Evolutionary conservation across 2,113 vertebrate species (phyloP).

Genomic region (Oryzias javanicus): DNA sequence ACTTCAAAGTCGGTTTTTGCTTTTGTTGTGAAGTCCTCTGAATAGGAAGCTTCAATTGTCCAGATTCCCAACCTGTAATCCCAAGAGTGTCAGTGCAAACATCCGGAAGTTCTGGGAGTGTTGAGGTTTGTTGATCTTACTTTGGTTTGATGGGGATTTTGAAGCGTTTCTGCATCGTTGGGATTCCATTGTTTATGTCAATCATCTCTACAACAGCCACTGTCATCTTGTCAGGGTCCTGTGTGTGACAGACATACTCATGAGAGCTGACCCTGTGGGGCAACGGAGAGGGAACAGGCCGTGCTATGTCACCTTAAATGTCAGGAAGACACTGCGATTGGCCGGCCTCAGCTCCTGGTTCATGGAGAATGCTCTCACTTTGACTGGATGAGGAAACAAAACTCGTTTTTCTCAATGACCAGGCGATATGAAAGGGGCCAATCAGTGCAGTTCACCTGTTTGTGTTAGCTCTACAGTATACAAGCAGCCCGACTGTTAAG

Average conservation of each 20-base stretch:
- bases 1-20: slow-evolving; percentile 84
- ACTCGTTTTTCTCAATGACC: no score
- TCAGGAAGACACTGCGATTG: slow-evolving; percentile 79
- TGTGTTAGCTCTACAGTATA: no score
- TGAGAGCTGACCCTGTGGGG: neutral
- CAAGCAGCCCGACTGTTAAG: no score
- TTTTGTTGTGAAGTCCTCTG: slow-evolving; percentile 80
- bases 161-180: slow-evolving; percentile 87
- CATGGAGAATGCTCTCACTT: slow-evolving; percentile 84
- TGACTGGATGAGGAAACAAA: slow-evolving; percentile 38
- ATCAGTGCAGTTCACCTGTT: no score
- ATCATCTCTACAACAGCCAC: slow-evolving; percentile 84
- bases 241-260: slow-evolving; percentile 6
- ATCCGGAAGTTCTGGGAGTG: fast-evolving
- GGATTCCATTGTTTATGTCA: slow-evolving; percentile 86
- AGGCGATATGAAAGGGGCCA: no score
- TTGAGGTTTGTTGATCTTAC: slow-evolving; percentile 65
- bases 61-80: slow-evolving; percentile 84
- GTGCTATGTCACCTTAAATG: slow-evolving; percentile 78
- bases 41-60: slow-evolving; percentile 86
- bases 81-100: neutral
- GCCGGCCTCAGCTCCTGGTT: slow-evolving; percentile 87
- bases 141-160: slow-evolving; percentile 91
- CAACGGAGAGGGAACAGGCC: neutral
- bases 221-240: slow-evolving; percentile 85